Evolutionary conservation across 2,888 invertebrate genomes (phyloP).

Genomic region (Carabus problematicus): DNA sequence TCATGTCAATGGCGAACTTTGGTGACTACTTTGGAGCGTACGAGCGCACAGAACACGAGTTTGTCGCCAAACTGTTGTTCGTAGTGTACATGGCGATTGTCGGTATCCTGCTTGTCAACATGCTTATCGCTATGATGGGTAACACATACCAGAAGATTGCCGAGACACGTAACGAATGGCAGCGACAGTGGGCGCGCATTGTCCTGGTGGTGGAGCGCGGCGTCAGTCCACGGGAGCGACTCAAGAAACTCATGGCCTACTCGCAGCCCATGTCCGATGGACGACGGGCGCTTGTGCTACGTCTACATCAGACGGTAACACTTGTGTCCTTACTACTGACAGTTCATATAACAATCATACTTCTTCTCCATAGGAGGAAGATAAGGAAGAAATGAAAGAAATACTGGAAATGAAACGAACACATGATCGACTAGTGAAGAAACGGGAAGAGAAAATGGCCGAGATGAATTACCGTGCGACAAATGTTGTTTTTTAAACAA

Average conservation of each 20-base stretch:
- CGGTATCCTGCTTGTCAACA: slow-evolving; percentile 92
- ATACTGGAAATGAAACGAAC: slow-evolving; percentile 89
- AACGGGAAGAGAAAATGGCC: slow-evolving; percentile 61
- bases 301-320: slow-evolving; percentile 85
- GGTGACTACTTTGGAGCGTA: slow-evolving; percentile 94
- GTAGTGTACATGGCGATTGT: slow-evolving; percentile 98
- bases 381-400: slow-evolving; percentile 93
- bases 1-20: slow-evolving; percentile 97
- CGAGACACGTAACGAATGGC: slow-evolving; percentile 97
- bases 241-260: slow-evolving; percentile 86
- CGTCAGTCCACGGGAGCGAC: slow-evolving; percentile 87
- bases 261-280: slow-evolving; percentile 95
- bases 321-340: too few species aligned
- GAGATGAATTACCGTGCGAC: slow-evolving; percentile 16
- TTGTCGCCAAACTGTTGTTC: slow-evolving; percentile 86
- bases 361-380: slow-evolving; percentile 79
- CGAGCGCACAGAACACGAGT: slow-evolving; percentile 85
- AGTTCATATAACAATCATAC: too few species aligned
- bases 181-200: slow-evolving; percentile 96
- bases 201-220: slow-evolving; percentile 96
- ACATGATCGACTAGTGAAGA: slow-evolving; percentile 80
- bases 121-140: slow-evolving; percentile 99
- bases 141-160: slow-evolving; percentile 98
- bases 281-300: slow-evolving; percentile 81
- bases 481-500: slow-evolving; percentile 1